These are phyloP conservation scores for Jaculus jaculus DNA, from an alignment of 2,113 vertebrate genomes.

Conservation along the genomic window DNA sequence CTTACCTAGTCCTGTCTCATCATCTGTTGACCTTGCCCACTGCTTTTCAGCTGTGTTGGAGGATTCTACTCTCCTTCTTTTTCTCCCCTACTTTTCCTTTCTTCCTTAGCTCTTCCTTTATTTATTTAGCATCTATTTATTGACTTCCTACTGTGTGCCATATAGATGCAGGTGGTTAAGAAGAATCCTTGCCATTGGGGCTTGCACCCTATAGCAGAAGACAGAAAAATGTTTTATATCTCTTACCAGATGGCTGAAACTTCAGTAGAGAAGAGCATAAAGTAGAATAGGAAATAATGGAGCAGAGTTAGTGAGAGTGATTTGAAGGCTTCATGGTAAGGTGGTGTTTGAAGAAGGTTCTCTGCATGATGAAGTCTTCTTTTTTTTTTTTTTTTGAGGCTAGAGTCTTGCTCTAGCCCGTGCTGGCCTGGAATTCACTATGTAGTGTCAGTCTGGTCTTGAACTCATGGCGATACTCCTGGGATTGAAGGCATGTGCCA, in stretches of 20 bases:
- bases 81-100: neutral
- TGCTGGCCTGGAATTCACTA: too few relatives aligned
- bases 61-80: neutral
- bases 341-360: neutral
- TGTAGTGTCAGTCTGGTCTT: too few relatives aligned
- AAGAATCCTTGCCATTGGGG: neutral
- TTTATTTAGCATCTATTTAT: neutral
- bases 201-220: neutral
- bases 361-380: too few relatives aligned
- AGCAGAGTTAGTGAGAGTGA: neutral
- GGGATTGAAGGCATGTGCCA: too few relatives aligned
- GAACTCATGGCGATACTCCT: too few relatives aligned
- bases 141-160: neutral
- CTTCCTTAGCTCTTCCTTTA: neutral
- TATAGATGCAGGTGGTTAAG: neutral
- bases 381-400: too few relatives aligned
- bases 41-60: too few relatives aligned
- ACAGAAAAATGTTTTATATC: neutral
- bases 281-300: too few relatives aligned
- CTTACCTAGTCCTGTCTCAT: too few relatives aligned
- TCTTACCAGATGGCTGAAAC: neutral
- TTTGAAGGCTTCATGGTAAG: neutral
- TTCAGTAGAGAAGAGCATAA: neutral
- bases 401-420: too few relatives aligned
- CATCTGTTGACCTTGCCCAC: too few relatives aligned